These are phyloP conservation scores for Neopelma chrysocephalum DNA, from an alignment of 2,797 vertebrate genomes.

Conservation along the genomic window DNA sequence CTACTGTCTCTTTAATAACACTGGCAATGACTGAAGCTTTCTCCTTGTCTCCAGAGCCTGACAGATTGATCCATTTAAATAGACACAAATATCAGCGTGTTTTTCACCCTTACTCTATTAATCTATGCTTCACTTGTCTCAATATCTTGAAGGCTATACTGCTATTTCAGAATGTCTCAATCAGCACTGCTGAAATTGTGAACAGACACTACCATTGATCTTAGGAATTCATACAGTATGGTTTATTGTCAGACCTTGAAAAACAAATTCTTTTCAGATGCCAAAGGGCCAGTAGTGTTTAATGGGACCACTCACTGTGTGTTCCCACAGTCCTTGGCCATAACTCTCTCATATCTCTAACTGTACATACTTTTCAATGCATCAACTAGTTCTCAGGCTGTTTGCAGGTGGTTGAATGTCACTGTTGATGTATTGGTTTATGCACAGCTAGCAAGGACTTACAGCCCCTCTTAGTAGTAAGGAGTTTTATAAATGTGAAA, in stretches of 20 bases:
- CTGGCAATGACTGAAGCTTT: background rate
- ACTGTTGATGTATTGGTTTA: background rate
- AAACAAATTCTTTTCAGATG: background rate
- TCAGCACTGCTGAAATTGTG: conserved; percentile 6
- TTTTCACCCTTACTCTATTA: conserved; percentile 37
- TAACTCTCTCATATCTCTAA: background rate
- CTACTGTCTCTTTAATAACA: background rate
- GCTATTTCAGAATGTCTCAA: conserved; percentile 1
- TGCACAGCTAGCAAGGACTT: background rate
- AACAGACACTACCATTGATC: background rate
- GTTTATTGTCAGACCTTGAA: conserved; percentile 19
- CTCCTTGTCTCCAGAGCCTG: background rate
- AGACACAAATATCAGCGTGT: background rate
- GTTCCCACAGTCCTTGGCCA: background rate
- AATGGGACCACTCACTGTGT: background rate
- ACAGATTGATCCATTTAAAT: conserved; percentile 35
- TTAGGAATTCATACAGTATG: background rate
- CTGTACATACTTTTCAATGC: background rate
- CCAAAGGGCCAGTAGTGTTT: background rate
- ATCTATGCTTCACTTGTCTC: conserved; percentile 23
- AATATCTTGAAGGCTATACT: background rate
- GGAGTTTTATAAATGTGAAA: background rate
- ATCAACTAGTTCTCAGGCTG: background rate
- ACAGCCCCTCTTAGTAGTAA: background rate
- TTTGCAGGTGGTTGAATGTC: background rate